Evolutionary conservation across 1,140 invertebrate genomes (phyloP).

Genomic region (Oreohelix idahoensis): DNA sequence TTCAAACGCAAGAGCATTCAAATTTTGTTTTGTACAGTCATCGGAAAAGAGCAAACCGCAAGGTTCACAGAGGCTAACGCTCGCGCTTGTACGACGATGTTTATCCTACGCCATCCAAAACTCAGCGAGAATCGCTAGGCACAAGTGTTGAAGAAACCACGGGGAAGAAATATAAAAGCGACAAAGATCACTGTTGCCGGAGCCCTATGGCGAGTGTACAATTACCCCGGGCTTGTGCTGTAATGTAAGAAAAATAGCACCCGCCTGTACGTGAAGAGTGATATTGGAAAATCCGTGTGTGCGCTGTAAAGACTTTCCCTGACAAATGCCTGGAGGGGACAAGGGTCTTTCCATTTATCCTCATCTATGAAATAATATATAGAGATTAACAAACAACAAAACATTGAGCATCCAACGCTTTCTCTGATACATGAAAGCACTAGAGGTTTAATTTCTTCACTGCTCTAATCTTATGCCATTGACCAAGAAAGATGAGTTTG

Average conservation of each 20-base stretch:
- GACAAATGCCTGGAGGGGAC: too few relatives aligned
- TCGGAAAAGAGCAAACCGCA: constrained; percentile 5
- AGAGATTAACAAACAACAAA: too few relatives aligned
- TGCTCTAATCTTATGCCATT: too few relatives aligned
- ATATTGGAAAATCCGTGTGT: neutral
- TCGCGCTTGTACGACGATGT: neutral
- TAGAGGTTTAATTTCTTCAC: too few relatives aligned
- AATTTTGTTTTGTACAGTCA: neutral
- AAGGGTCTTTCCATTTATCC: too few relatives aligned
- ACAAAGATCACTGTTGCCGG: neutral
- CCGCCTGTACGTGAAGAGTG: neutral
- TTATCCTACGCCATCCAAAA: neutral
- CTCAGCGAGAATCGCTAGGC: neutral
- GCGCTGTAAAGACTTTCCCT: neutral
- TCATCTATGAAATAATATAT: too few relatives aligned
- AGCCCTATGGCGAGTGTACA: constrained; percentile 1
- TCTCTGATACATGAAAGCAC: too few relatives aligned
- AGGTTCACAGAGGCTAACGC: neutral
- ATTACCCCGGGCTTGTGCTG: neutral
- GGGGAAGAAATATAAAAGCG: neutral
- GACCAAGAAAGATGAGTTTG: too few relatives aligned
- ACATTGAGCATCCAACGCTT: too few relatives aligned
- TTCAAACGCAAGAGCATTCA: neutral
- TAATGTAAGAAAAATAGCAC: constrained; percentile 31
- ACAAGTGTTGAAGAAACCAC: neutral